phyloP scores from a whole-genome alignment of 2,888 invertebrate species.

The Mongoloraphidia duomilia region DNA sequence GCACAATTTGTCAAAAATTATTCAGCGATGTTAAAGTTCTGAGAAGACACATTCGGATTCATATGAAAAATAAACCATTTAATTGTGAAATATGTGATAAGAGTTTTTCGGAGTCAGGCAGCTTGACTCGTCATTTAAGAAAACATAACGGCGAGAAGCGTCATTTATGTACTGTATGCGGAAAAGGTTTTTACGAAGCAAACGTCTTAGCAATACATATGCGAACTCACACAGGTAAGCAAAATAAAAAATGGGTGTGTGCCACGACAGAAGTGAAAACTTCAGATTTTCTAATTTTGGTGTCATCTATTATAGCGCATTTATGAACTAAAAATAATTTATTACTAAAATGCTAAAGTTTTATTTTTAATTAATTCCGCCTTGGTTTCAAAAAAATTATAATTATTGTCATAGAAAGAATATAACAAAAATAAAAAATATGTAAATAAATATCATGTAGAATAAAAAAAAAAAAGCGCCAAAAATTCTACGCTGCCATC shows the following conservation, averaged over 20 bases:
- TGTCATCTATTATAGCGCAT: too few species aligned
- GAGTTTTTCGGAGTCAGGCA: conserved; percentile 23
- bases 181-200: conserved; percentile 25
- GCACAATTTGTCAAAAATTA: conserved; percentile 21
- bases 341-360: too few species aligned
- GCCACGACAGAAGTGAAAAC: neutral
- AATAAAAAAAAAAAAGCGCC: too few species aligned
- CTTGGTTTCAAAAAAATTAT: too few species aligned
- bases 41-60: conserved; percentile 22
- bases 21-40: conserved; percentile 22
- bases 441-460: too few species aligned
- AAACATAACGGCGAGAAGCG: conserved; percentile 24
- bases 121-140: conserved; percentile 22
- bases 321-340: too few species aligned
- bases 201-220: conserved; percentile 24
- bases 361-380: neutral
- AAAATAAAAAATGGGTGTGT: neutral
- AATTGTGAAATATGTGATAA: conserved; percentile 21
- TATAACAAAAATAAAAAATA: too few species aligned
- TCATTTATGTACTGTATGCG: conserved; percentile 24
- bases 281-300: too few species aligned
- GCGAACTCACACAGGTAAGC: conserved; percentile 22
- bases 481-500: too few species aligned
- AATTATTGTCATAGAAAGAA: too few species aligned
- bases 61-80: conserved; percentile 23